Base-by-base conservation (phyloP, 2,888 invertebrate genomes). In the Cylindroiulus punctatus region DNA sequence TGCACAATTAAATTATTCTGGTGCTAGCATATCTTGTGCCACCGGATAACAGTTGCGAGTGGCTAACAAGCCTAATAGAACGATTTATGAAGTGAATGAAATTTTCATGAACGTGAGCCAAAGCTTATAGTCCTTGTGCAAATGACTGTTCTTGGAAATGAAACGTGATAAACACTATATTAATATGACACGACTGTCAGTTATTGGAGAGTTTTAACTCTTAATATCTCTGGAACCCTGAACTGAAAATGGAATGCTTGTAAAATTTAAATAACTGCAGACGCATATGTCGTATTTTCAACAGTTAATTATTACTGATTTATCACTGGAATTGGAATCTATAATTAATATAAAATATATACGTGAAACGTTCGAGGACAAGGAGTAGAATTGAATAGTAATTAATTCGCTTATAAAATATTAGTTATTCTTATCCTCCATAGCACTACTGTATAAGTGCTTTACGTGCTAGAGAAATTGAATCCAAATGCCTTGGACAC, bases 1-100 rank as follows among this genome's bases (percentile, higher is more conserved):
- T 65, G 57, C 12, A 26, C 65, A 65, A 65, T 65, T 65, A 65
- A 65, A 65, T n/a, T n/a, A n/a, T 65, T 65, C 65, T 26, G 65
- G 65, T 12, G 26, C 26, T 65, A 12, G 65, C 65, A 26, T 10
- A n/a, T 10, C n/a, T 12, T 65, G 65, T 65, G 65, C 65, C 10
- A 65, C 65, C 19, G 19, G 52, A 52, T 52, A 52, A 52, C 14
- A 44, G 44, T 52, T 19, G 12, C 1, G n/a, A 4, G 52, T 19
- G 1, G 12, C 7, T 52, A 52, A 52, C 12, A 65, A 65, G 65
- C 65, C 10, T 26, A 65, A 65, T 65, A 22, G 26, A 8, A 26
- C 26, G 12, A 26, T 65, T 65, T 65, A 65, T 26, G 19, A 12
- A n/a, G 10, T 12, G 65, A 10, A 8, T 65, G 7, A 8, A 65